Evolutionary conservation across 2,888 invertebrate genomes (phyloP), one percentile per base, ranked within the genome.

Genomic region (Apamea epomidion): DNA sequence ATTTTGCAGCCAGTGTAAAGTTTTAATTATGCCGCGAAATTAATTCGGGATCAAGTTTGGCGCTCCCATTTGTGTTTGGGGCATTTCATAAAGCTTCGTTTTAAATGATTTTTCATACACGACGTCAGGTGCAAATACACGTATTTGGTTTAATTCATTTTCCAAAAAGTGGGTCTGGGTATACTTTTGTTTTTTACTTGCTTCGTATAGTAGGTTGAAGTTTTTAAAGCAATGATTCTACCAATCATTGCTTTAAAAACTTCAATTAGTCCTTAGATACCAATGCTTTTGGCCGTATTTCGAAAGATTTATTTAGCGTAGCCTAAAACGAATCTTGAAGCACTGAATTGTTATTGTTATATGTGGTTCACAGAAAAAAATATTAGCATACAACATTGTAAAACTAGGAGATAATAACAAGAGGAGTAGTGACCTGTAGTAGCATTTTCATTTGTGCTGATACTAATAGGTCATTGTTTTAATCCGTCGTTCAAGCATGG

Each of bases 21-120:
- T 94, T 94, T 94, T 93, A 94, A 94, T 94, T 94, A 93, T 92
- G 84, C 87, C 88, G 78, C 90, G 85, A 92, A 93, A 94, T 94
- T 94, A 94, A 94, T 93, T 93, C 89, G 80, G 92, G 87, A 93
- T 94, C 92, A 89, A 88, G 80, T 89, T 88, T 82, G 81, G 75
- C 54, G 54, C 65, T 74, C 70, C 67, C 78, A 83, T 86, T 87
- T 88, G 77, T 85, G 70, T 90, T 80, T 78, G 65, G 67, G 71
- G 70, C 80, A 42, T 75, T 88, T 81, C 76, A 81, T 76, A 79
- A 68, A 76, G 81, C 70, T 83, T 83, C 58, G 67, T 83, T 81
- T 87, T 78, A 74, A 81, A 84, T 81, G 73, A 80, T 82, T 89
- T 85, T 85, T 83, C 58, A 45, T 83, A 67, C 42, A 78, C 84